A percentile compares a stretch with the other conserved stretches of the same genome.
These are phyloP conservation scores for Drosophila crucigera DNA, from an alignment of 2,888 invertebrate genomes.

Conservation along the genomic window DNA sequence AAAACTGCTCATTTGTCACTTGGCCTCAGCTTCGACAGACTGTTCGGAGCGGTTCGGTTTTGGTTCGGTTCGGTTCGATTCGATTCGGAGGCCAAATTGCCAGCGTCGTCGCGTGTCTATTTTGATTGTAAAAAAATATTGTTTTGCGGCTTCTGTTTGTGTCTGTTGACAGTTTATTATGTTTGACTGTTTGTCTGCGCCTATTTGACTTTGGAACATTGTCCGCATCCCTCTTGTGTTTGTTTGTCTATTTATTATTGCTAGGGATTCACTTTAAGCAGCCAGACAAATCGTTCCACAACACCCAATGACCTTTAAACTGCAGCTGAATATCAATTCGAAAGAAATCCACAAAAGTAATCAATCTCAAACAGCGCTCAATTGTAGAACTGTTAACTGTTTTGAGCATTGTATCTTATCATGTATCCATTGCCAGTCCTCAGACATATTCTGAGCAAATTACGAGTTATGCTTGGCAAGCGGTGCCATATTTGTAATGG, in stretches of 20 bases:
- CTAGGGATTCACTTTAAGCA: slow-evolving; percentile 29
- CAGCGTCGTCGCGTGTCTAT: slow-evolving; percentile 64
- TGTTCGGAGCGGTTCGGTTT: neutral
- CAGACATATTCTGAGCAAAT: neutral
- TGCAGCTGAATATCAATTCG: slow-evolving; percentile 39
- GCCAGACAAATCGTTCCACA: slow-evolving; percentile 47
- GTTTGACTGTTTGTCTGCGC: slow-evolving; percentile 69
- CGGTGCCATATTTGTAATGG: slow-evolving; percentile 24
- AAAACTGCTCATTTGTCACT: slow-evolving; percentile 75
- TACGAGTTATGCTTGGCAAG: neutral
- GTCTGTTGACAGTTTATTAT: slow-evolving; percentile 77
- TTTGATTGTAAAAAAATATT: slow-evolving; percentile 71
- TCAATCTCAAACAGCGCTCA: neutral
- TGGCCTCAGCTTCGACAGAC: slow-evolving; percentile 1
- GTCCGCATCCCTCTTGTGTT: neutral
- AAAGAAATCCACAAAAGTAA: neutral
- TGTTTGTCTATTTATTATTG: slow-evolving; percentile 39
- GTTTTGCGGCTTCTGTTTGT: slow-evolving; percentile 67
- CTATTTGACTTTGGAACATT: slow-evolving; percentile 17
- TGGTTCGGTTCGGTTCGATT: neutral
- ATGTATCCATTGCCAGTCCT: neutral
- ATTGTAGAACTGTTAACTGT: neutral
- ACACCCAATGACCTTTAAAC: slow-evolving; percentile 53
- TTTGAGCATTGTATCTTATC: slow-evolving; percentile 25
- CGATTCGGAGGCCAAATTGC: slow-evolving; percentile 40